phyloP scores from a whole-genome alignment of 2,113 vertebrate genomes.

The Gambusia affinis region DNA sequence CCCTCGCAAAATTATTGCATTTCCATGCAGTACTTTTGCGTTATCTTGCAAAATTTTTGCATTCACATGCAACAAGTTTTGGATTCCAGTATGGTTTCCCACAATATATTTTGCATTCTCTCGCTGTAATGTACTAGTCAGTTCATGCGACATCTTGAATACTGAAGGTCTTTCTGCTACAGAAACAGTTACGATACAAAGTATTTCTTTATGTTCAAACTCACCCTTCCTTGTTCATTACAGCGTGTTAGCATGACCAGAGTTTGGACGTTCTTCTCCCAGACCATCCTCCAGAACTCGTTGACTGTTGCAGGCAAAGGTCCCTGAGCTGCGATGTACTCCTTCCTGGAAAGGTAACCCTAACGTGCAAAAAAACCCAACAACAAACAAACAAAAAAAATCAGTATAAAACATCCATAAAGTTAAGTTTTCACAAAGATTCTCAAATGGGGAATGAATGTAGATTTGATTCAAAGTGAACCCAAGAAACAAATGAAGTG shows the following conservation, averaged over 20 bases:
- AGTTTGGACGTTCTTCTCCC: slow-evolving; percentile 90
- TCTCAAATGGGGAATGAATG: background rate
- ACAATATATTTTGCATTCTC: too few species aligned
- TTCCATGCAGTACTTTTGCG: too few species aligned
- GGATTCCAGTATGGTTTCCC: too few species aligned
- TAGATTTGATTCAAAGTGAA: background rate
- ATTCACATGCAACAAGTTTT: too few species aligned
- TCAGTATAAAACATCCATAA: background rate
- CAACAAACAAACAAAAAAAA: too few species aligned
- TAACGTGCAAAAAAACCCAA: slow-evolving; percentile 48
- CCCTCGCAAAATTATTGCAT: too few species aligned
- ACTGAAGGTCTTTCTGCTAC: too few species aligned
- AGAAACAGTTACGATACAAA: too few species aligned
- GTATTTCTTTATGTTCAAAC: slow-evolving; percentile 32
- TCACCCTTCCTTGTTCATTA: slow-evolving; percentile 91
- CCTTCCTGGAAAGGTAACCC: slow-evolving; percentile 90
- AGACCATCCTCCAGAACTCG: slow-evolving; percentile 98
- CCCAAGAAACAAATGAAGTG: slow-evolving; percentile 6
- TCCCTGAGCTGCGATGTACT: slow-evolving; percentile 95
- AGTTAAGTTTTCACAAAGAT: background rate
- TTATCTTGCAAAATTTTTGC: too few species aligned
- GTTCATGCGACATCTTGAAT: too few species aligned
- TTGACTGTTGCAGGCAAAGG: slow-evolving; percentile 88
- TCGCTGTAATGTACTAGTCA: too few species aligned
- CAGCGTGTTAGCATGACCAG: slow-evolving; percentile 97